phyloP scores from a whole-genome alignment of 2,113 vertebrate genomes.

The Sturnus vulgaris region DNA sequence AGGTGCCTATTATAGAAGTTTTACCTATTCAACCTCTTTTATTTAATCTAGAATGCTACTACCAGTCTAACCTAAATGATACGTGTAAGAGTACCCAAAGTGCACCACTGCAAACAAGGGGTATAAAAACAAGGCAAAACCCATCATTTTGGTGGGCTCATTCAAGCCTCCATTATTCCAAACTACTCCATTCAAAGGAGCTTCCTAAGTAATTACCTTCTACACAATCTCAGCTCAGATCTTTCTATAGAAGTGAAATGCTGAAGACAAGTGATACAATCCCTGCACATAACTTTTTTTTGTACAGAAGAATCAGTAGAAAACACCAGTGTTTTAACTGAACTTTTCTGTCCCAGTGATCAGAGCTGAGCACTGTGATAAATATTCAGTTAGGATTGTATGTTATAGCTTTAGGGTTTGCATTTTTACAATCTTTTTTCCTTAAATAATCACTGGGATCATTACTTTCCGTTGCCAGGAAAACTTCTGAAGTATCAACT shows the following conservation, averaged over 20 bases:
- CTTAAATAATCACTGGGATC: not conserved
- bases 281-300: not conserved
- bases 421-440: not conserved
- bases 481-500: not conserved
- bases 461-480: not conserved
- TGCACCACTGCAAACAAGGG: not conserved
- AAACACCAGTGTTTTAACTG: not conserved
- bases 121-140: not conserved
- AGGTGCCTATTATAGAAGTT: not conserved
- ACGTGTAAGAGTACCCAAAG: not conserved
- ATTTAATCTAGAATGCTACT: not conserved
- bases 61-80: not conserved
- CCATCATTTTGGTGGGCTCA: not conserved
- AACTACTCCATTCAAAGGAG: not conserved
- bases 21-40: not conserved
- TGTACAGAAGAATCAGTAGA: not conserved
- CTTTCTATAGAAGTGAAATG: not conserved
- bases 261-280: not conserved
- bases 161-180: not conserved
- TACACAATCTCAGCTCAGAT: not conserved
- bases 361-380: not conserved
- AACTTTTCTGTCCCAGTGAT: not conserved
- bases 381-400: accelerated
- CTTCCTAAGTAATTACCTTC: not conserved
- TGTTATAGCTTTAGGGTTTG: accelerated